Base-by-base conservation (phyloP, 2,113 vertebrate species). In the Taurulus bubalis region DNA sequence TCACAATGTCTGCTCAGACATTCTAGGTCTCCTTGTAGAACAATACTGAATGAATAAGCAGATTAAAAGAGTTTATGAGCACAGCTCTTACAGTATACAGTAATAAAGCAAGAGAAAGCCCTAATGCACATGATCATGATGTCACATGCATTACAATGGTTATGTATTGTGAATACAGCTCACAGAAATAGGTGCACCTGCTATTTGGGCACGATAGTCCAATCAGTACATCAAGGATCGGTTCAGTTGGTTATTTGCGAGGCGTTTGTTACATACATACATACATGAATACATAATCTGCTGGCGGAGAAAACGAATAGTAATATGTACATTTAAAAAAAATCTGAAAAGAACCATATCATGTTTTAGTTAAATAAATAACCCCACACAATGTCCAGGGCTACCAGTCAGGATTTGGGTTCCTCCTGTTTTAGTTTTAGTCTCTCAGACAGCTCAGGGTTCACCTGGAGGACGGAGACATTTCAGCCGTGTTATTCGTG, bases 1-100 rank as follows among this genome's bases (percentile, higher is more conserved):
- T 45, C 36, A 56, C 24, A 26, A 45, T 12, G 32, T 60, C 47
- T 45, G 49, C 58, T 66, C 3, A 40, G 11, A 77, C 20, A 68
- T 68, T 56, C 71, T 34, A 60, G 40, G 49, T 75, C 51, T 42
- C 14, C 16, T 20, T 51, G 49, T 22, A n/a, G 16, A 63, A 56
- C 56, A 64, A 18, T 71, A 66, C 49, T 40, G 12, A 36, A 60
- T 77, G 75, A 58, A 68, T 63, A 60, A 68, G 58, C 38, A 72
- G 56, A 45, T 51, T 18, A 65, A 36, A 75, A 79, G 40, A 77
- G n/a, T 58, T 56, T 45, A 70, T 26, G 18, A 45, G 15, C 47
- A 82, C 55, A 67, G 6, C 34, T 65, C 51, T 49, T 34, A 59
- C 26, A 59, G 15, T 59, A 18, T 18, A 32, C 28, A 32, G 49